Base-by-base conservation (phyloP, 1,140 invertebrate genomes). In the Phymastichus coffea region DNA sequence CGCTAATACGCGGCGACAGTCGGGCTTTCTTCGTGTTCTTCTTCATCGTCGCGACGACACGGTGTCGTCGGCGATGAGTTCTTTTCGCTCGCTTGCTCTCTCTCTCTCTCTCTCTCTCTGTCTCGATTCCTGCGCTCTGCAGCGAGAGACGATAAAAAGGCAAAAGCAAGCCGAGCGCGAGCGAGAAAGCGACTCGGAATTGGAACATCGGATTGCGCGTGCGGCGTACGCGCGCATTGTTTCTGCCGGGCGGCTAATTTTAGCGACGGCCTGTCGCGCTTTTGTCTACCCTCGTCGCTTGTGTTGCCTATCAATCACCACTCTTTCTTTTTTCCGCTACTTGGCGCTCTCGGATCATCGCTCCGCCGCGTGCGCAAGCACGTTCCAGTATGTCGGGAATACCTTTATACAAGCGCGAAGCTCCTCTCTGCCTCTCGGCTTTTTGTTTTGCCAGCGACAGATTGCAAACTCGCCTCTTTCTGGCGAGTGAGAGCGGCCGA, bases 221-320 rank as follows among this genome's bases (percentile, higher is more conserved):
- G 55, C 49, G 35, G 43, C 54, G 58, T 14, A 14, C 66, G 63
- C 68, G 65, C 64, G 61, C 63, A 70, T 70, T 70, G 68, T 70
- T 68, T 52, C 63, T 57, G 10, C 35, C 20, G 10, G 12, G 59
- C 56, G 43, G 65, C 68, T 70, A 70, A 70, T 70, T 70, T 70
- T 70, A 68, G 66, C 66, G 28, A 48, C n/a, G 17, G 52, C 55
- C 51, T 59, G 59, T n/a, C 61, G 61, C 63, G 44, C 55, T 40
- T 66, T 68, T 68, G 62, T 68, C 64, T 68, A 64, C 51, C 55
- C 62, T 19, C 6, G 1, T 19, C 26, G 28, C 14, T 20, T 20
- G 17, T 19, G 19, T 43, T 20, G 15, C 25, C 48, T 51, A 51
- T 51, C 48, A 51, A 51, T 47, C 43, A 30, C 15, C 23, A 1